phyloP scores from a whole-genome alignment of 2,113 vertebrate species.

The Tragulus kanchil region DNA sequence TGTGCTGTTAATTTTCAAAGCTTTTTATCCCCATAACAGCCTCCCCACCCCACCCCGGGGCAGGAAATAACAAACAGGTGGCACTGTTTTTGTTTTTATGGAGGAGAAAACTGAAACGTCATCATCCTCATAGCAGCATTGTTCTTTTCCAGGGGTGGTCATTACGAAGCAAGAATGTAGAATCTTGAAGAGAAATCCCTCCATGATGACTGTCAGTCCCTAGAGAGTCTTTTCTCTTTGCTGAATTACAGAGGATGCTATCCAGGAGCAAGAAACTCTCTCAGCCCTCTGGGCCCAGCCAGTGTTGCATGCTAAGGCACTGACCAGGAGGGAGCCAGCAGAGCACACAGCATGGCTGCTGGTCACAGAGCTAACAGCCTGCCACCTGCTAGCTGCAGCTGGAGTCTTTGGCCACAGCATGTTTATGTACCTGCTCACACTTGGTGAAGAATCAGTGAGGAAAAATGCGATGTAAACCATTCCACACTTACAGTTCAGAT shows the following conservation, averaged over 20 bases:
- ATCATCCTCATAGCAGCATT: slow-evolving; percentile 11
- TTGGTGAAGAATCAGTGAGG: slow-evolving; percentile 56
- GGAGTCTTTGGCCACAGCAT: slow-evolving; percentile 47
- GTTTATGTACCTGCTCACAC: slow-evolving; percentile 49
- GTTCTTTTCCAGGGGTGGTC: not conserved
- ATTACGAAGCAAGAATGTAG: slow-evolving; percentile 31
- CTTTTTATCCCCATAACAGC: slow-evolving; percentile 45
- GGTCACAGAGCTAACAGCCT: slow-evolving; percentile 34
- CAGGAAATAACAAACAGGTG: slow-evolving; percentile 64
- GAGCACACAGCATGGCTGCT: not conserved
- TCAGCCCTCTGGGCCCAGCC: slow-evolving; percentile 30
- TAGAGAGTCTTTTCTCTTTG: slow-evolving; percentile 32
- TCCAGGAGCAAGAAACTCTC: slow-evolving; percentile 20
- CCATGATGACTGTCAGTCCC: not conserved
- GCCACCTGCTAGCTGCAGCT: slow-evolving; percentile 71
- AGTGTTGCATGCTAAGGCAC: slow-evolving; percentile 44
- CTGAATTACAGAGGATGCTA: slow-evolving; percentile 3
- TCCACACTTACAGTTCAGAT: not conserved
- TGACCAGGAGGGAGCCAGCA: slow-evolving; percentile 21
- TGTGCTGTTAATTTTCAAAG: slow-evolving; percentile 75
- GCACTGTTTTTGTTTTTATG: slow-evolving; percentile 65
- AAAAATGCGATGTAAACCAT: slow-evolving; percentile 54
- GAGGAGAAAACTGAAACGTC: slow-evolving; percentile 47
- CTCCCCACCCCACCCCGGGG: not conserved
- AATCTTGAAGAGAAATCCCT: slow-evolving; percentile 38